Conservation (phyloP, 1,140 invertebrate genomes). For the Drosophila bocki region DNA sequence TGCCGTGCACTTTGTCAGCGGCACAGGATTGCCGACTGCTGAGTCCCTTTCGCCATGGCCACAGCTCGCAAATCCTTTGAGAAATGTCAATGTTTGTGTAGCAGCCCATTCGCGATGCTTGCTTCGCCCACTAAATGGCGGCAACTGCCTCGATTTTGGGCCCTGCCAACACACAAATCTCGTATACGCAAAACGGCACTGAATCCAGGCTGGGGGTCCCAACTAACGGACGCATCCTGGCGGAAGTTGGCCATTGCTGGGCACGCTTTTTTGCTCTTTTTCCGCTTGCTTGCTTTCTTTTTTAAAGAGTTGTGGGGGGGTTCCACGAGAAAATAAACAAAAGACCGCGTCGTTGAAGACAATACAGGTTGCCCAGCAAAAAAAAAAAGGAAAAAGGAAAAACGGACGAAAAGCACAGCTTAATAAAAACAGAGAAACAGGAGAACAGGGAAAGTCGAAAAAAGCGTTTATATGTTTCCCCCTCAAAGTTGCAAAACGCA, state of each 20-base stretch:
- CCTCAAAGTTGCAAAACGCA: conserved; percentile 51
- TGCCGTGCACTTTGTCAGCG: conserved; percentile 72
- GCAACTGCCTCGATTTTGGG: conserved; percentile 48
- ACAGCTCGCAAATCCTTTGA: conserved; percentile 72
- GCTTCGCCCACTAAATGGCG: conserved; percentile 54
- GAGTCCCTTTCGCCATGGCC: conserved; percentile 50
- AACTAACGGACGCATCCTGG: conserved; percentile 47
- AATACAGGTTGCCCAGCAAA: conserved; percentile 30
- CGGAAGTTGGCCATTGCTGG: conserved; percentile 69
- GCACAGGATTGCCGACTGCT: conserved; percentile 24
- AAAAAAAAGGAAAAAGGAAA: neutral
- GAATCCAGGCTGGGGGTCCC: neutral
- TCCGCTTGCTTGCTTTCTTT: conserved; percentile 59
- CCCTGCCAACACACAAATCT: conserved; percentile 45
- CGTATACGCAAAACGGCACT: conserved; percentile 28
- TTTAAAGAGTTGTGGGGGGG: conserved; percentile 64
- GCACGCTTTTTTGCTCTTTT: conserved; percentile 63
- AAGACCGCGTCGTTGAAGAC: conserved; percentile 42
- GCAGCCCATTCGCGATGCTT: conserved; percentile 51
- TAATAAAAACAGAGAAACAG: conserved; percentile 13
- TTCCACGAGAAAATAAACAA: conserved; percentile 60
- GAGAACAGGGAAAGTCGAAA: conserved; percentile 36
- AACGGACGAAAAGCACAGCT: conserved; percentile 6
- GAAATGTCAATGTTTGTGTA: conserved; percentile 76
- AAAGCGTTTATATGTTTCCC: conserved; percentile 28